Percentiles rank a stretch among this genome's conserved stretches.
phyloP scores from a whole-genome alignment of 2,113 vertebrate genomes.

The Trinectes maculatus region DNA sequence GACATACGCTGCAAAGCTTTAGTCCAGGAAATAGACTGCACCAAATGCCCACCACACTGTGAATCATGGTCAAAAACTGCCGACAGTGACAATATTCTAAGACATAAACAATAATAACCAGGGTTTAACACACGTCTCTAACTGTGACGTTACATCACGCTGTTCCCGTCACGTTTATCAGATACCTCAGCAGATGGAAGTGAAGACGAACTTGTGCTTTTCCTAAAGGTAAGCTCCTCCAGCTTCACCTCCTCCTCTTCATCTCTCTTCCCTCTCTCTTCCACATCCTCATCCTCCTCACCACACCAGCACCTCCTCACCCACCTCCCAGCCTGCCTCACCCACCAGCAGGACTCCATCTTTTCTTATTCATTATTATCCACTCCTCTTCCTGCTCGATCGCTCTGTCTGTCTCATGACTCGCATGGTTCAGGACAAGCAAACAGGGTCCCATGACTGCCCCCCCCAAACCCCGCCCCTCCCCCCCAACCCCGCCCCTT shows the following conservation, averaged over 20 bases:
- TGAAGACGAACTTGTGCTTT: constrained; percentile 59
- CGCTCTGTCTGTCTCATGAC: constrained; percentile 80
- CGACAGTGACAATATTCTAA: no score
- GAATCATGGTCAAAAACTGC: no score
- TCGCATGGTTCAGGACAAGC: constrained; percentile 75
- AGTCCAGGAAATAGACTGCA: not conserved
- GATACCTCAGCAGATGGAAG: constrained; percentile 69
- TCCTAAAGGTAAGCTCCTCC: constrained; percentile 40
- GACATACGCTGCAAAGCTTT: not conserved
- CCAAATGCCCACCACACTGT: not conserved
- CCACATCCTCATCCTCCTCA: constrained; percentile 37
- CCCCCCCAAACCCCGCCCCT: not conserved
- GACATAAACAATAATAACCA: no score
- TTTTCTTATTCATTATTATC: constrained; percentile 9
- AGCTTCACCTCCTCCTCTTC: constrained; percentile 31
- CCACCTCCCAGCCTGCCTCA: constrained; percentile 40
- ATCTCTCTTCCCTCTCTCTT: not conserved
- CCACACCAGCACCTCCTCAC: constrained; percentile 63
- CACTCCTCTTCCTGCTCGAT: constrained; percentile 1
- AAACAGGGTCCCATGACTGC: constrained; percentile 84
- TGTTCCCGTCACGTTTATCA: no score
- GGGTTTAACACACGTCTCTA: no score
- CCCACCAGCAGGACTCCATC: constrained; percentile 67
- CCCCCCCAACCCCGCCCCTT: no score
- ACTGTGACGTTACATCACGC: no score